Evolutionary conservation across 2,113 vertebrate species (phyloP), one percentile per base, ranked within the genome.

Genomic region (Embiotoca jacksoni): DNA sequence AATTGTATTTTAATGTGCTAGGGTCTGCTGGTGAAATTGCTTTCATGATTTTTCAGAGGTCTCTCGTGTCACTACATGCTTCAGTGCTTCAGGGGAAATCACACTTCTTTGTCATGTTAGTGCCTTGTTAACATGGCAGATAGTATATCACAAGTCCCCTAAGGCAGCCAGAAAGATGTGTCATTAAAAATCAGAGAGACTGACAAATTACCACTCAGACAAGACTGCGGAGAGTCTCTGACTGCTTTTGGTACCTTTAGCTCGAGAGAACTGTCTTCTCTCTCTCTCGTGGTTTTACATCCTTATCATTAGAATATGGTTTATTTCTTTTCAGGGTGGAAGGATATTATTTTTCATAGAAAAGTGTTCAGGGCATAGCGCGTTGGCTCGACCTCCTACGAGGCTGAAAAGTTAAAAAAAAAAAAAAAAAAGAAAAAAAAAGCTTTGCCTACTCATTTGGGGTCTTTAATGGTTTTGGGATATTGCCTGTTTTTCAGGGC

Each of bases 391-490:
- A 74, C 50, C 41, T 82, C 61, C 64, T 81, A 11, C 4, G 31
- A 63, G 63, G 72, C 72, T 72, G 52, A 80, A 78, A 77, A 49
- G 52, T 63, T 33, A n/a, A 16, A 59, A 23, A 23, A 23, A 23
- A 23, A 23, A 23, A 23, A 23, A 23, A 23, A 23, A 23, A 23
- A 23, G 1, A 79, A 68, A 80, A 23, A 23, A 23, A 23, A 23
- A 74, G 37, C 55, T 33, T 33, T 86, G 57, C 81, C 61, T 66
- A n/a, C 53, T 91, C 64, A 87, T 89, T 91, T 88, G 59, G 70
- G 78, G 61, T 72, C 49, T 86, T 86, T 88, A 90, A 93, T 86
- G 72, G 90, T 75, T 93, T 89, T 83, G 83, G 78, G 85, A 90
- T 91, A 83, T 74, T 84, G 91, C 63, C 83, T 8, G 78, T 78